phyloP scores from a whole-genome alignment of 2,888 invertebrate species.

The Pimpla rufipes region DNA sequence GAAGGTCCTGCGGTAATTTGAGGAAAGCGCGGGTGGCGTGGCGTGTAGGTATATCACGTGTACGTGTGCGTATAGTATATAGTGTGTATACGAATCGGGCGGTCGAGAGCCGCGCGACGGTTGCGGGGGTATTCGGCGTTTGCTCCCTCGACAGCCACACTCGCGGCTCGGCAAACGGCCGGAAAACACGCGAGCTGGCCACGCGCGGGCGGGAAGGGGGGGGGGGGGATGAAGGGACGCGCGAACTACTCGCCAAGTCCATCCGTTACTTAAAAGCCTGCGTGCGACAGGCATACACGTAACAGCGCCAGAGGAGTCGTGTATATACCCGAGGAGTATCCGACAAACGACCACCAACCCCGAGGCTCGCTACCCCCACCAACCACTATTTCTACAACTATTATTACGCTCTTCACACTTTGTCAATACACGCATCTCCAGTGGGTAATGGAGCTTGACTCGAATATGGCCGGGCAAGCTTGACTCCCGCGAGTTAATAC shows the following conservation, averaged over 20 bases:
- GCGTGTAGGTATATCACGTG: constrained; percentile 18
- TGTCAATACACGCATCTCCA: constrained; percentile 9
- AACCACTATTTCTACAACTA: constrained; percentile 32
- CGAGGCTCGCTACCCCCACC: constrained; percentile 9
- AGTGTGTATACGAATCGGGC: constrained; percentile 39
- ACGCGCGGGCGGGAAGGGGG: constrained; percentile 20
- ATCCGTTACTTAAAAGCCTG: constrained; percentile 73
- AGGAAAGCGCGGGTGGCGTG: constrained; percentile 56
- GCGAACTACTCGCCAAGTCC: constrained; percentile 69
- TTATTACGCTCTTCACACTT: constrained; percentile 46
- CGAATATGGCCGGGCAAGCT: not conserved
- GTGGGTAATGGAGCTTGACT: not conserved
- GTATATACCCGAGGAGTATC: constrained; percentile 14
- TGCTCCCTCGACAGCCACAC: constrained; percentile 57
- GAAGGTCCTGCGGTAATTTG: constrained; percentile 67
- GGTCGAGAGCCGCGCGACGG: constrained; percentile 18
- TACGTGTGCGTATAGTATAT: constrained; percentile 7
- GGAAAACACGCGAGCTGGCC: constrained; percentile 65
- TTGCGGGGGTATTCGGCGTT: constrained; percentile 48
- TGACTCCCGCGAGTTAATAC: no score
- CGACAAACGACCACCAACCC: constrained; percentile 46
- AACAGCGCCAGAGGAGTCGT: constrained; percentile 6
- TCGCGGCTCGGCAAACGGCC: constrained; percentile 59
- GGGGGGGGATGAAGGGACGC: constrained; percentile 53
- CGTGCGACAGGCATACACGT: constrained; percentile 67